Evolutionary conservation across 2,888 invertebrate genomes (phyloP).

Genomic region (Chrysolina oricalcia): DNA sequence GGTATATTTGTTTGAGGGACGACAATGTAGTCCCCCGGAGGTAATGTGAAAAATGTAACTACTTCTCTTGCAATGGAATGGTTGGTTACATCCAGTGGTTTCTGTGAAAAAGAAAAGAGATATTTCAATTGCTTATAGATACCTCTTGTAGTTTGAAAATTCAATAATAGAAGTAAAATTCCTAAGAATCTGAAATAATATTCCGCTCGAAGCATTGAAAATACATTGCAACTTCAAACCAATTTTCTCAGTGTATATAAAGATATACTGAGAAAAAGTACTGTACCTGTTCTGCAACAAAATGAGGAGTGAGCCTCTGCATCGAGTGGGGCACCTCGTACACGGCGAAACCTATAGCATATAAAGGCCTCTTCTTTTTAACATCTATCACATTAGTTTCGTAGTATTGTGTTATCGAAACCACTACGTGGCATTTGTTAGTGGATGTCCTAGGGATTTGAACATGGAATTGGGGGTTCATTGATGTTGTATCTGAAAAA

Average conservation of each 20-base stretch:
- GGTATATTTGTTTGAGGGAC: constrained; percentile 82
- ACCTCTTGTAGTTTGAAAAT: too few species aligned
- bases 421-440: constrained; percentile 82
- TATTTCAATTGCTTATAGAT: too few species aligned
- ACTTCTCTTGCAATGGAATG: constrained; percentile 80
- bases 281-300: constrained; percentile 76
- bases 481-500: constrained; percentile 77
- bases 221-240: too few species aligned
- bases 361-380: constrained; percentile 74
- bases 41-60: constrained; percentile 83
- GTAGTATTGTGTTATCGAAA: constrained; percentile 81
- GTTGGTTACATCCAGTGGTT: constrained; percentile 80
- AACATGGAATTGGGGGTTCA: constrained; percentile 83
- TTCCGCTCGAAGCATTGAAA: too few species aligned
- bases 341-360: constrained; percentile 81
- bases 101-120: constrained; percentile 68
- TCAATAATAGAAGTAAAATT: too few species aligned
- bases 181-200: too few species aligned
- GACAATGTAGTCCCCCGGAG: constrained; percentile 83
- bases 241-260: too few species aligned
- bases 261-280: background rate
- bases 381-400: constrained; percentile 72
- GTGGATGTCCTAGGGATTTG: constrained; percentile 78
- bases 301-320: constrained; percentile 76
- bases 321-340: constrained; percentile 80